Evolutionary conservation across 2,888 invertebrate species (phyloP).

Genomic region (Drosophila robusta): DNA sequence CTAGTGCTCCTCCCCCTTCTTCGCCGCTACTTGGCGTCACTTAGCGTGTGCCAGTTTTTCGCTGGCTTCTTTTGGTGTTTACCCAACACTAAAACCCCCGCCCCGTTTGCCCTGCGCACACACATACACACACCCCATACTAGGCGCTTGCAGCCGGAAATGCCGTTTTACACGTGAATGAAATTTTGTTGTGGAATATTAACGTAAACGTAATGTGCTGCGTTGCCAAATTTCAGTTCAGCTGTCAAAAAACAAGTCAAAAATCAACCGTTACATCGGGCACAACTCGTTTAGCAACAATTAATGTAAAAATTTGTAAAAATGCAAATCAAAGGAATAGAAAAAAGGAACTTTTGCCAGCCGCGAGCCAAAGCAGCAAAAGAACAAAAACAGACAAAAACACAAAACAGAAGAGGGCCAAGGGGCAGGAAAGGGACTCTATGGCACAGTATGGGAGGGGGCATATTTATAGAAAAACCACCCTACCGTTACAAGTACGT

Average conservation of each 20-base stretch:
- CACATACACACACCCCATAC: constrained; percentile 1
- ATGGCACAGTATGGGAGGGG: neutral
- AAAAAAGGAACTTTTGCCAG: constrained; percentile 39
- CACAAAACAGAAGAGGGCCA: neutral
- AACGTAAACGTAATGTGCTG: constrained; percentile 31
- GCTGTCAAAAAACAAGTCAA: constrained; percentile 42
- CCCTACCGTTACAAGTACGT: constrained; percentile 29
- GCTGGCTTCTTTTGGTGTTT: constrained; percentile 73
- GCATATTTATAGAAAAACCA: constrained; percentile 51
- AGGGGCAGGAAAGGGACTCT: neutral
- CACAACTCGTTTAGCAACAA: constrained; percentile 61
- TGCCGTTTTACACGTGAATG: constrained; percentile 82
- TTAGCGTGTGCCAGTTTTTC: constrained; percentile 78
- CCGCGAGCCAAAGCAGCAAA: constrained; percentile 40
- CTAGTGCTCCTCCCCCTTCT: neutral
- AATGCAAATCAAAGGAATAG: constrained; percentile 62
- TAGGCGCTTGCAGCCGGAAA: constrained; percentile 75
- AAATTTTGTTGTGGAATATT: constrained; percentile 55
- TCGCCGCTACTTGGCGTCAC: constrained; percentile 45
- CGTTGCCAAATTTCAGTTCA: constrained; percentile 61
- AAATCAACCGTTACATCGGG: constrained; percentile 48
- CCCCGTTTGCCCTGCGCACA: neutral
- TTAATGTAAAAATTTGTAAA: constrained; percentile 62
- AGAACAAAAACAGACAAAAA: constrained; percentile 33
- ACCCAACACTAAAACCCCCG: constrained; percentile 49